These are phyloP conservation scores for Saimiri boliviensis DNA, from an alignment of 2,113 vertebrate genomes.

Conservation along the genomic window DNA sequence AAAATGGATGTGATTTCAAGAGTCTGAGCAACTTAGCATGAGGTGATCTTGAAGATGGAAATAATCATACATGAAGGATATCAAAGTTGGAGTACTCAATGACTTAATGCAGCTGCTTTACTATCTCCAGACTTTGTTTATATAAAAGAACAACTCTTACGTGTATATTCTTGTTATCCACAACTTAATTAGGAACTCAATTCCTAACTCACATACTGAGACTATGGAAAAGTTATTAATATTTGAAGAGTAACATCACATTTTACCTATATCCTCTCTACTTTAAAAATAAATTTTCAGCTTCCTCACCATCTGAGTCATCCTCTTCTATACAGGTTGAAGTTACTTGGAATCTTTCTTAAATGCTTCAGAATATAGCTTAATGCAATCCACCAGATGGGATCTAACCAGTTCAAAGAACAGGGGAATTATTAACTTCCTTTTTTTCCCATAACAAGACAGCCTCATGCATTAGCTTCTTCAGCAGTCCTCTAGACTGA, in stretches of 20 bases:
- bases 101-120: background rate
- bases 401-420: background rate
- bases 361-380: background rate
- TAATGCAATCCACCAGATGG: background rate
- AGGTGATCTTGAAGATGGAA: background rate
- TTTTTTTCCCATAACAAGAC: background rate
- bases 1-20: background rate
- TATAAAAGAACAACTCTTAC: background rate
- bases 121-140: background rate
- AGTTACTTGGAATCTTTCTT: background rate
- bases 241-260: background rate
- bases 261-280: background rate
- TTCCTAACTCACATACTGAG: background rate
- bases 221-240: background rate
- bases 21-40: background rate
- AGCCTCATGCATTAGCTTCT: background rate
- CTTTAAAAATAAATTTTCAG: background rate
- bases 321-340: background rate
- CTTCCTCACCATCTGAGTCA: background rate
- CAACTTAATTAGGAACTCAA: background rate
- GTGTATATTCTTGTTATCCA: background rate
- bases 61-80: background rate
- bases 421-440: background rate
- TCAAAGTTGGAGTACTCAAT: background rate
- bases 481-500: background rate